Percentiles rank a stretch among this genome's conserved stretches.
Evolutionary conservation across 2,797 vertebrate genomes (phyloP).

Genomic region (Rhynchonycteris naso): DNA sequence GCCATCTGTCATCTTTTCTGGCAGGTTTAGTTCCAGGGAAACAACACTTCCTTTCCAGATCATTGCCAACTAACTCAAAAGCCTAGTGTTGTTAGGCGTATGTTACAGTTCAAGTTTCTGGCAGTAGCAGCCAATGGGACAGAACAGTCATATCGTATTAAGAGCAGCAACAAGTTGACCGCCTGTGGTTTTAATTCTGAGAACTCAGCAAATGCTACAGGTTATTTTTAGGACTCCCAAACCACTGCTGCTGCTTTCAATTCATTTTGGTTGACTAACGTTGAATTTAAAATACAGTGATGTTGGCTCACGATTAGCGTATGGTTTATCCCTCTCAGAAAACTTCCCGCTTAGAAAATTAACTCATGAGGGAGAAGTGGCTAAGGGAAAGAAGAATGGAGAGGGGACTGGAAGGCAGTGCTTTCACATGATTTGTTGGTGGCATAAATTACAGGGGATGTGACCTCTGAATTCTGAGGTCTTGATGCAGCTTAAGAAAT

Average conservation of each 20-base stretch:
- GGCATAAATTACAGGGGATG: constrained; percentile 40
- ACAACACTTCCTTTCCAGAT: constrained; percentile 39
- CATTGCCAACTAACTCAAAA: constrained; percentile 25
- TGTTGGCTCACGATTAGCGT: constrained; percentile 70
- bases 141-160: constrained; percentile 79
- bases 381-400: background rate
- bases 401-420: background rate
- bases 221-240: constrained; percentile 80
- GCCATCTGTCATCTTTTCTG: constrained; percentile 42
- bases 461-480: constrained; percentile 13
- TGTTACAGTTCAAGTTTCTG: constrained; percentile 74
- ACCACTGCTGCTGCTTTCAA: constrained; percentile 76
- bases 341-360: constrained; percentile 59
- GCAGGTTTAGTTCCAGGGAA: constrained; percentile 39
- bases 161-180: constrained; percentile 83
- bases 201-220: constrained; percentile 81
- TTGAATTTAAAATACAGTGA: constrained; percentile 71
- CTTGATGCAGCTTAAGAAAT: constrained; percentile 21
- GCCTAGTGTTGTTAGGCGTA: constrained; percentile 6
- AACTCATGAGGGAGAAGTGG: background rate
- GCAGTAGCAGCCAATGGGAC: constrained; percentile 70
- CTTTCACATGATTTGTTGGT: background rate
- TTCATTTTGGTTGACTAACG: constrained; percentile 77
- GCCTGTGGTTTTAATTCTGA: constrained; percentile 86
- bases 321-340: constrained; percentile 68